Evolutionary conservation across 2,888 invertebrate genomes (phyloP).

Genomic region (Listrodromus nycthemerus): DNA sequence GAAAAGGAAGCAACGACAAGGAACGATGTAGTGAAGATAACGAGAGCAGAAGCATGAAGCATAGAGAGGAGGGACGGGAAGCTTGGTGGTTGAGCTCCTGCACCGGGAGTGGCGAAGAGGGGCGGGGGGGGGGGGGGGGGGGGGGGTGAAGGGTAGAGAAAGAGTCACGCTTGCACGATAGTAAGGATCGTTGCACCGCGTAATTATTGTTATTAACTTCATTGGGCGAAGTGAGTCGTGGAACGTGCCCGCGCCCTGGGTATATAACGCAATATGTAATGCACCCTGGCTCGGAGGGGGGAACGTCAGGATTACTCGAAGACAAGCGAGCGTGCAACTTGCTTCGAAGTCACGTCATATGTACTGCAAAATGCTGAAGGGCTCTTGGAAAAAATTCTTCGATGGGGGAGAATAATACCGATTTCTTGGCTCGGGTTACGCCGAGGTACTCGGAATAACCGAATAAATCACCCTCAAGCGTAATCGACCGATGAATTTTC

Average conservation of each 20-base stretch:
- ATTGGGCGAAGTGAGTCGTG: constrained; percentile 67
- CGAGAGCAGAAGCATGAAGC: constrained; percentile 56
- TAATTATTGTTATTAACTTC: constrained; percentile 69
- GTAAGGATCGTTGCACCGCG: constrained; percentile 67
- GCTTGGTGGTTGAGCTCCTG: too few relatives aligned
- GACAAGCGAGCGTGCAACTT: constrained; percentile 30
- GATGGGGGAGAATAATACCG: constrained; percentile 14
- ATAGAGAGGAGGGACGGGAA: not conserved
- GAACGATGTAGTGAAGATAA: constrained; percentile 52
- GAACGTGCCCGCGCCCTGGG: constrained; percentile 57
- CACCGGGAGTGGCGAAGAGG: too few relatives aligned
- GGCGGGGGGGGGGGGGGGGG: not conserved
- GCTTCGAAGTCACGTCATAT: not conserved
- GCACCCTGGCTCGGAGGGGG: constrained; percentile 3
- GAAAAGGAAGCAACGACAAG: constrained; percentile 37
- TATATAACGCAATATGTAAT: constrained; percentile 40
- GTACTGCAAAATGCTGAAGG: not conserved
- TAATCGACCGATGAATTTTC: not conserved
- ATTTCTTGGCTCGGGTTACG: constrained; percentile 4
- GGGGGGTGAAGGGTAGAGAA: constrained; percentile 14
- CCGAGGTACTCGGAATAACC: not conserved
- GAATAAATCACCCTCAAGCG: not conserved
- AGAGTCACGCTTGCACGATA: constrained; percentile 63
- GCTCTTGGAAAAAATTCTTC: constrained; percentile 19
- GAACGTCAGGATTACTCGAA: constrained; percentile 23